These are phyloP conservation scores for Timandra comae DNA, from an alignment of 2,888 invertebrate species.

Conservation along the genomic window DNA sequence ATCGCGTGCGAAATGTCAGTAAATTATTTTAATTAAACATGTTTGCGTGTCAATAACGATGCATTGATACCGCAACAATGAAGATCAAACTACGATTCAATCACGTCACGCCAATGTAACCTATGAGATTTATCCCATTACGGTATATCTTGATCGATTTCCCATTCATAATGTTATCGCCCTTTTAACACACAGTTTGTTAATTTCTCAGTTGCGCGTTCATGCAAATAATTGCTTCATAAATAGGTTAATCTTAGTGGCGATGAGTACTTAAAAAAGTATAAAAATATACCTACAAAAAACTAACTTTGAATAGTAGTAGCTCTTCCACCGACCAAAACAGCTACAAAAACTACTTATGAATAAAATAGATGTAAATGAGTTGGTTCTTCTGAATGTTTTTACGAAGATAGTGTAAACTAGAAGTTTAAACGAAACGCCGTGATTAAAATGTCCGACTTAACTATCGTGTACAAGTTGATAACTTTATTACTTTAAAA, in stretches of 20 bases:
- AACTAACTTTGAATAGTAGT: no score
- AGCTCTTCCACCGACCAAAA: no score
- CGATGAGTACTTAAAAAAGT: no score
- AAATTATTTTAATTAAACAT: constrained; percentile 28
- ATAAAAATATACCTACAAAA: no score
- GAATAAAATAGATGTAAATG: background rate
- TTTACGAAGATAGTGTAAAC: no score
- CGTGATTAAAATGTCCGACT: no score
- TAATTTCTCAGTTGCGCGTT: constrained; percentile 18
- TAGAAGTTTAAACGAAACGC: no score
- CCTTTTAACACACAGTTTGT: constrained; percentile 11
- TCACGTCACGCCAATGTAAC: constrained; percentile 41
- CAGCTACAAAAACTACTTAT: background rate
- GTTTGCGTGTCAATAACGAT: constrained; percentile 46
- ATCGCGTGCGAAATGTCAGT: constrained; percentile 10
- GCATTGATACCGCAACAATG: constrained; percentile 43
- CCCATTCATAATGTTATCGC: constrained; percentile 18
- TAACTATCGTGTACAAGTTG: constrained; percentile 18
- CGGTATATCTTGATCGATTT: constrained; percentile 40
- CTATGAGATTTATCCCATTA: constrained; percentile 50
- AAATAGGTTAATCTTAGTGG: no score
- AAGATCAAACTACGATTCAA: constrained; percentile 38
- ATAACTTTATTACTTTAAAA: constrained; percentile 24
- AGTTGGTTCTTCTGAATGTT: no score
- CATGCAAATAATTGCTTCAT: background rate